These are phyloP conservation scores for Calephelis nemesis DNA, from an alignment of 1,140 invertebrate species.

Conservation along the genomic window DNA sequence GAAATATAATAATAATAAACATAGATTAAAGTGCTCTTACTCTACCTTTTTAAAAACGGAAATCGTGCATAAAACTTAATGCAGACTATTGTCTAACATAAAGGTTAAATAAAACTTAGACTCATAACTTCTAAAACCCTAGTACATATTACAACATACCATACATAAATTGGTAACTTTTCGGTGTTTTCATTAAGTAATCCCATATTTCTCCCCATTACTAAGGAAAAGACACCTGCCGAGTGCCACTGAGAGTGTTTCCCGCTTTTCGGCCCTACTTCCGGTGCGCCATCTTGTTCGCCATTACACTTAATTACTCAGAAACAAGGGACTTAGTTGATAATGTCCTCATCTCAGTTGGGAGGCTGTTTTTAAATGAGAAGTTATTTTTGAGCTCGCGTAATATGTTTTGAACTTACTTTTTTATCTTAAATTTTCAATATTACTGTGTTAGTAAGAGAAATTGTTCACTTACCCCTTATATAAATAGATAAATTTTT, in stretches of 20 bases:
- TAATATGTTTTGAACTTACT: not conserved
- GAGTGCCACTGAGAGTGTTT: conserved; percentile 23
- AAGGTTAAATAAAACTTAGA: not conserved
- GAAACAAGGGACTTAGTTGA: conserved; percentile 32
- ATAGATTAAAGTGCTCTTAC: no score
- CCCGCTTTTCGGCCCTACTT: conserved; percentile 28
- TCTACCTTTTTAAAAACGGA: no score
- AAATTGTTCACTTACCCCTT: no score
- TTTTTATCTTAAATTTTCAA: conserved; percentile 8
- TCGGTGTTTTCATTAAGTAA: conserved; percentile 6
- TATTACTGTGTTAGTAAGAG: no score
- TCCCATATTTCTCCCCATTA: conserved; percentile 19
- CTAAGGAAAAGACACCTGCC: conserved; percentile 30
- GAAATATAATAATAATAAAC: no score
- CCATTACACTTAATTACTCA: conserved; percentile 36
- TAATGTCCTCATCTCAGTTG: conserved; percentile 19
- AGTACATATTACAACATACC: not conserved
- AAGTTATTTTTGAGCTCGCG: not conserved
- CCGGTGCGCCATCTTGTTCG: conserved; percentile 36
- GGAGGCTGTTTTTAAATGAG: not conserved
- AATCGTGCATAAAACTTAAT: no score
- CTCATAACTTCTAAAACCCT: not conserved
- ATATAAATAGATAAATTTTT: no score
- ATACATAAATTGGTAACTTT: not conserved
- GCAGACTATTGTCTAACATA: not conserved